Percentiles rank a stretch among this genome's conserved stretches.
Evolutionary conservation across 2,888 invertebrate species (phyloP).

Genomic region (Temnothorax rugatulus): DNA sequence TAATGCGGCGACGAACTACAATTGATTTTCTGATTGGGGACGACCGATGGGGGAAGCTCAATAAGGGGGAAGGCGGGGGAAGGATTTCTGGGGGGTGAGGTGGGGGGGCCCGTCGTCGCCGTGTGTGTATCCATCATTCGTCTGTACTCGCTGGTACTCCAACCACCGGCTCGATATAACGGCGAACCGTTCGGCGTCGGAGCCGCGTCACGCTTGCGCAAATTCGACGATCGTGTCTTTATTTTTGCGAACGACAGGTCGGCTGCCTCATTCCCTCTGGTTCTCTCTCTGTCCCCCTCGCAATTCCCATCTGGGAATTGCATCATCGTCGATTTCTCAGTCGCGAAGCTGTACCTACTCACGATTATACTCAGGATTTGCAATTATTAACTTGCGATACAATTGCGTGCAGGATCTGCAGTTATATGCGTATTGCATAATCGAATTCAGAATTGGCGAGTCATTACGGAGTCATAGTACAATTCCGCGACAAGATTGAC

Average conservation of each 20-base stretch:
- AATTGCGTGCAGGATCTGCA: neutral
- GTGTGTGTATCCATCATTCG: slow-evolving; percentile 29
- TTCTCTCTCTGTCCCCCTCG: neutral
- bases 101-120: neutral
- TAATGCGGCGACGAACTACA: slow-evolving; percentile 49
- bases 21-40: slow-evolving; percentile 59
- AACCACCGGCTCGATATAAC: slow-evolving; percentile 40
- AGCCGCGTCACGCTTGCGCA: slow-evolving; percentile 42
- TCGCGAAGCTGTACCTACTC: neutral
- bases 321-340: neutral
- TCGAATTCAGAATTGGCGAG: slow-evolving; percentile 1
- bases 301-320: neutral
- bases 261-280: no score
- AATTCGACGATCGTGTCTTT: slow-evolving; percentile 34
- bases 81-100: neutral
- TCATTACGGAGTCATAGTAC: neutral
- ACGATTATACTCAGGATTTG: neutral
- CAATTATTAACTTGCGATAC: neutral
- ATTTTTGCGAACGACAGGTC: slow-evolving; percentile 31
- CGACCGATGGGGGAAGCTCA: neutral
- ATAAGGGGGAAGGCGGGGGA: neutral
- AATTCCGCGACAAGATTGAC: neutral
- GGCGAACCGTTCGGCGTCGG: neutral
- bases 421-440: neutral
- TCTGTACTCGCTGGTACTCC: slow-evolving; percentile 23